These are phyloP conservation scores for Bhutanitis thaidina DNA, from an alignment of 2,888 invertebrate species.

Conservation along the genomic window DNA sequence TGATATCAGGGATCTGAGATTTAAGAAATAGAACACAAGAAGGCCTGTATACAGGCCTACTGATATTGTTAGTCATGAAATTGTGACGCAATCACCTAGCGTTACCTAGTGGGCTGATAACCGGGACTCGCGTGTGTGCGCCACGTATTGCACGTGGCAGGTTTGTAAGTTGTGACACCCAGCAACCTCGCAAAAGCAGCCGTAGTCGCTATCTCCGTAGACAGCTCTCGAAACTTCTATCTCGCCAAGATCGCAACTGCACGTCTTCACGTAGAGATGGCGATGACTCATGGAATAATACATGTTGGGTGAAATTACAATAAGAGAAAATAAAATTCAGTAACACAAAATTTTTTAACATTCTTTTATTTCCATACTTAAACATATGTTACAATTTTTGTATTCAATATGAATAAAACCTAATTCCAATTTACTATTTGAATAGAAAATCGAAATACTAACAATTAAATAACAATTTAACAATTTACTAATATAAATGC, in stretches of 20 bases:
- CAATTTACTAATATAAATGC: slow-evolving; percentile 60
- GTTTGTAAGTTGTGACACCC: slow-evolving; percentile 39
- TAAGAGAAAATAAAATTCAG: slow-evolving; percentile 51
- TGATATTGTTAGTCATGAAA: slow-evolving; percentile 35
- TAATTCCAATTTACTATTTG: slow-evolving; percentile 65
- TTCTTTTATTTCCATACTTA: slow-evolving; percentile 74
- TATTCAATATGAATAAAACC: slow-evolving; percentile 78
- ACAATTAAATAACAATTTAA: slow-evolving; percentile 34
- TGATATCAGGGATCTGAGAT: slow-evolving; percentile 47
- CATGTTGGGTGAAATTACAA: slow-evolving; percentile 70
- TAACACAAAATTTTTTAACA: slow-evolving; percentile 44
- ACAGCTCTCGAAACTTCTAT: slow-evolving; percentile 43
- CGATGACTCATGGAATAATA: slow-evolving; percentile 78
- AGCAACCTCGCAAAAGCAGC: slow-evolving; percentile 34
- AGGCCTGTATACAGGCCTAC: slow-evolving; percentile 39
- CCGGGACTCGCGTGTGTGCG: slow-evolving; percentile 54
- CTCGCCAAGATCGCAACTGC: slow-evolving; percentile 49
- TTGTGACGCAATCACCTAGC: slow-evolving; percentile 55
- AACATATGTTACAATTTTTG: slow-evolving; percentile 74
- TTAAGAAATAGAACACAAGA: slow-evolving; percentile 65
- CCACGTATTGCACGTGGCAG: slow-evolving; percentile 41
- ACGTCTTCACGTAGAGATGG: slow-evolving; percentile 54
- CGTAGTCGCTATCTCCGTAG: slow-evolving; percentile 25
- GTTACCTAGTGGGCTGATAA: slow-evolving; percentile 77
- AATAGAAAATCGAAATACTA: slow-evolving; percentile 69